These are phyloP conservation scores for Drosophila subpulchrella DNA, from an alignment of 1,140 invertebrate genomes.

Conservation along the genomic window DNA sequence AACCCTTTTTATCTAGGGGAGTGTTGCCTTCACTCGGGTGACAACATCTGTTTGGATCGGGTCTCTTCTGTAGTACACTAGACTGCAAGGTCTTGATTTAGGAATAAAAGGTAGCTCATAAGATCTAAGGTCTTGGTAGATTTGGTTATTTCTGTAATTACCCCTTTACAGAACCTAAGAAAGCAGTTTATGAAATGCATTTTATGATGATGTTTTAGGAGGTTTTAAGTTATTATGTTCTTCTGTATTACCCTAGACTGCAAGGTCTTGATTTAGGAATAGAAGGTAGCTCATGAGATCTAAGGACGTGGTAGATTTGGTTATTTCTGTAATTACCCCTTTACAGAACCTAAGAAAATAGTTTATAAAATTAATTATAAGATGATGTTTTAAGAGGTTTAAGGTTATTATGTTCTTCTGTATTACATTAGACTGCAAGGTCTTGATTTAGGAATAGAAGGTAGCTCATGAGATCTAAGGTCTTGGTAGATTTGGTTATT, in stretches of 20 bases:
- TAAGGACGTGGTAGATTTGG: neutral
- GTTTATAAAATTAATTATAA: neutral
- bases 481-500: neutral
- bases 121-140: neutral
- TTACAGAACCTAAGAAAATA: neutral
- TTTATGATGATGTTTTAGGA: no score
- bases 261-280: neutral
- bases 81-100: neutral
- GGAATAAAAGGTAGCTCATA: neutral
- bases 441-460: neutral
- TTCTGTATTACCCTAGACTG: neutral
- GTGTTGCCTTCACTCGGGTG: slow-evolving; percentile 2
- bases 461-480: neutral
- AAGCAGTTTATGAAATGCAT: neutral
- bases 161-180: neutral
- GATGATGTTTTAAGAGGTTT: no score
- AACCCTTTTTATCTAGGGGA: slow-evolving; percentile 8
- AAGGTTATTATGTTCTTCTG: no score
- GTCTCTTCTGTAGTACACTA: neutral
- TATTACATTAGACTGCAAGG: neutral
- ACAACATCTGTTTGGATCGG: neutral
- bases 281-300: neutral
- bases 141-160: neutral
- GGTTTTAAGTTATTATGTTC: no score
- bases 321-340: neutral